phyloP scores from a whole-genome alignment of 2,113 vertebrate genomes.

The Clarias gariepinus region DNA sequence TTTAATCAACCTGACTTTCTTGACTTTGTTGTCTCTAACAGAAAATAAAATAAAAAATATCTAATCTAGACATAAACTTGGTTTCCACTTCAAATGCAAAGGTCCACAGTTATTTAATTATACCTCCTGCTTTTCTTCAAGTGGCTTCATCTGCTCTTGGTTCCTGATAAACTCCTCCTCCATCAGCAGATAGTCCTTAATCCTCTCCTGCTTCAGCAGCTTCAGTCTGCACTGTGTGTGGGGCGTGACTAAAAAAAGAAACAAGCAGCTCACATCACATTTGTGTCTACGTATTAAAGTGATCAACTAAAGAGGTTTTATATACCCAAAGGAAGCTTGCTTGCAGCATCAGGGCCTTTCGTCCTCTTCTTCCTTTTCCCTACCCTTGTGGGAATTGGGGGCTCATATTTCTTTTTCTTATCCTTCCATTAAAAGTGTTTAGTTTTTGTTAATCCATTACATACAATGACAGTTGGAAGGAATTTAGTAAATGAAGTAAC shows the following conservation, averaged over 20 bases:
- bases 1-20: neutral
- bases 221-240: constrained; percentile 97
- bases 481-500: neutral
- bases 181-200: constrained; percentile 98
- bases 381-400: constrained; percentile 97
- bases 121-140: constrained; percentile 99
- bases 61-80: neutral
- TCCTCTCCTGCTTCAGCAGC: constrained; percentile 91
- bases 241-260: constrained; percentile 82
- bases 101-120: neutral
- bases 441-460: neutral
- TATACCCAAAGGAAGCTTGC: constrained; percentile 92
- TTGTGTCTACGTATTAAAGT: neutral
- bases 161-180: constrained; percentile 99
- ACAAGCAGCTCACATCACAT: neutral
- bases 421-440: constrained; percentile 73
- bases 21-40: neutral
- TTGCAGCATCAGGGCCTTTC: constrained; percentile 96
- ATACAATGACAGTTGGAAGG: too few species aligned
- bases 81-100: neutral
- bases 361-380: constrained; percentile 98
- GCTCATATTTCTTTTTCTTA: constrained; percentile 99
- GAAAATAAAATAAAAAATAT: neutral
- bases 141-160: constrained; percentile 98
- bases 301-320: neutral